These are phyloP conservation scores for Callithrix jacchus DNA, from an alignment of 2,113 vertebrate genomes.

Conservation along the genomic window DNA sequence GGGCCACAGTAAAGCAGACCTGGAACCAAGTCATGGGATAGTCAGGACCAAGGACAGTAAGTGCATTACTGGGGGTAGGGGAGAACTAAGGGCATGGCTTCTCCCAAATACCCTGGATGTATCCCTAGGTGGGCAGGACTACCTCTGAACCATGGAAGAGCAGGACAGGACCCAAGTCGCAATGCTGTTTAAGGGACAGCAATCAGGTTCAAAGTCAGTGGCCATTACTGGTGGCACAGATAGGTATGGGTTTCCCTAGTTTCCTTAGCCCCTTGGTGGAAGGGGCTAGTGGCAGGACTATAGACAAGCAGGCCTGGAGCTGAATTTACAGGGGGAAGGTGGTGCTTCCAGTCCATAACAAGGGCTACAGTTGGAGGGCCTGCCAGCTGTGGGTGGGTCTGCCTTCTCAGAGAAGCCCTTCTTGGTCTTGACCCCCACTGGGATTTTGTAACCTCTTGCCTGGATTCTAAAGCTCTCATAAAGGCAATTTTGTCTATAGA, in stretches of 20 bases:
- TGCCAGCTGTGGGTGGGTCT: neutral
- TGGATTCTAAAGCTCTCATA: neutral
- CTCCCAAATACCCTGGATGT: neutral
- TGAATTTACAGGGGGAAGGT: neutral
- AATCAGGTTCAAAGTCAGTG: neutral
- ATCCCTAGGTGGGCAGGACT: neutral
- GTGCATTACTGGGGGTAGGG: neutral
- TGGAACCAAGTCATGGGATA: neutral
- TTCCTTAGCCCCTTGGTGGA: neutral
- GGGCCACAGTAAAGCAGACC: neutral
- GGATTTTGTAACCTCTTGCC: neutral
- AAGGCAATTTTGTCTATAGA: neutral
- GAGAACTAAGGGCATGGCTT: neutral
- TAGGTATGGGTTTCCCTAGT: neutral
- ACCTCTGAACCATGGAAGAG: neutral
- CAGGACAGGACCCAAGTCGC: neutral
- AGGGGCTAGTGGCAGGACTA: neutral
- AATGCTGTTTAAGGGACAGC: neutral
- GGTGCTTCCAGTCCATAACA: neutral
- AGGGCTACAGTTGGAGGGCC: neutral
- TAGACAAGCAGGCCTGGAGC: neutral
- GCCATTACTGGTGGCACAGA: neutral
- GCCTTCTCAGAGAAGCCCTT: neutral
- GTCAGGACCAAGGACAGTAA: neutral
- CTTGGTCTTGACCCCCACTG: neutral